Evolutionary conservation across 1,140 invertebrate species (phyloP), one percentile per base, ranked within the genome.

Genomic region (Bemisia tabaci): DNA sequence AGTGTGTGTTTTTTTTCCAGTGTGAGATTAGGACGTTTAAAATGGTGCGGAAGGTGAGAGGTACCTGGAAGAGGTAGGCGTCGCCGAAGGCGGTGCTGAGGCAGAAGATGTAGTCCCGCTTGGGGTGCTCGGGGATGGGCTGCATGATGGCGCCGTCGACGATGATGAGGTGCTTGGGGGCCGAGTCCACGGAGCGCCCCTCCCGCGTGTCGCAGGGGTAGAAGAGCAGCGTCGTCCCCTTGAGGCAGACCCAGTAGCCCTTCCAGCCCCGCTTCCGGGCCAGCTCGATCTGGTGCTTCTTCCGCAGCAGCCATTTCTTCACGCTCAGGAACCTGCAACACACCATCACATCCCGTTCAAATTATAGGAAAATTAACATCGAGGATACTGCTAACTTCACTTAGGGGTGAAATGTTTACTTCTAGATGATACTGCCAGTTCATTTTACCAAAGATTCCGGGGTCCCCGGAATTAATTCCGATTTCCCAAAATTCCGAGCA

Each of bases 91-190:
- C 94, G 1, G 95, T 97, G 79, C 94, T 97, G 68, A 98, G 83
- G 76, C 95, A 97, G 82, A 98, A 98, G 77, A 98, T 97, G 78
- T 95, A 91, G 79, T 98, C 95, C 71, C 94, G 82, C 79, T 97
- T 97, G 0, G 95, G 95, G 80, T 98, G 95, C 78, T 98, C 95
- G 11, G 95, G 95, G 75, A 98, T 95, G 26, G 95, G 92, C 79
- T 97, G 95, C 88, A 97, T 95, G 74, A 98, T 95, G 68, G 94
- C 93, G 59, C 94, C 95, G 77, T 97, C 95, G 68, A 98, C 92
- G 75, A 96, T 95, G 78, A 96, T 96, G 71, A 95, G 85, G 80
- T 96, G 93, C 77, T 94, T 94, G 22, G 93, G 93, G 21, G 92
- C 90, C 23, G 91, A 89, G 76, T 96, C 94, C 26, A 94, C 91